Conservation (phyloP, 2,113 vertebrate genomes). For the Entomyzon cyanotis region DNA sequence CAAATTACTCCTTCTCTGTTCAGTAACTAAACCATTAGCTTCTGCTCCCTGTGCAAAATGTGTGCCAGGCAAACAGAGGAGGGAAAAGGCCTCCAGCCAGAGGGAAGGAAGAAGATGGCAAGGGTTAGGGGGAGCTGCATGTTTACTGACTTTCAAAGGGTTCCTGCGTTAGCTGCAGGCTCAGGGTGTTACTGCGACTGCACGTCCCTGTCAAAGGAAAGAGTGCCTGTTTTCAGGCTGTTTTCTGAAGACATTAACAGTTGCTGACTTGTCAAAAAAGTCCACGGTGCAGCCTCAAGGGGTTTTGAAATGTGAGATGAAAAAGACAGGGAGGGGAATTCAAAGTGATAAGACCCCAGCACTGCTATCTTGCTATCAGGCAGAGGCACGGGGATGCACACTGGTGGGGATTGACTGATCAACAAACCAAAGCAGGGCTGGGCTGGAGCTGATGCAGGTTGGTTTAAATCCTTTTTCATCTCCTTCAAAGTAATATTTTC, state of each 20-base stretch:
- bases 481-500: neutral
- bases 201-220: neutral
- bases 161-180: neutral
- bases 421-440: neutral
- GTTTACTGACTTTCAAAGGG: neutral
- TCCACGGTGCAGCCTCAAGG: neutral
- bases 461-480: neutral
- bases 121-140: neutral
- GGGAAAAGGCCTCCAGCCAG: neutral
- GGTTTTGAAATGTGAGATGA: conserved; percentile 31
- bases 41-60: neutral
- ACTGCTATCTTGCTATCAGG: neutral
- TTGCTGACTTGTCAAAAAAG: conserved; percentile 32
- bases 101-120: neutral
- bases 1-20: neutral
- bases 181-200: neutral
- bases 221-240: neutral
- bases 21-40: neutral
- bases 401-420: neutral
- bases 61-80: neutral
- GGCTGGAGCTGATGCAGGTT: neutral
- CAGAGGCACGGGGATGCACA: neutral
- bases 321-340: neutral
- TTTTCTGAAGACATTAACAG: neutral
- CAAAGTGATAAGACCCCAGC: neutral